phyloP scores from a whole-genome alignment of 2,113 vertebrate species.

The Gracilinanus agilis region DNA sequence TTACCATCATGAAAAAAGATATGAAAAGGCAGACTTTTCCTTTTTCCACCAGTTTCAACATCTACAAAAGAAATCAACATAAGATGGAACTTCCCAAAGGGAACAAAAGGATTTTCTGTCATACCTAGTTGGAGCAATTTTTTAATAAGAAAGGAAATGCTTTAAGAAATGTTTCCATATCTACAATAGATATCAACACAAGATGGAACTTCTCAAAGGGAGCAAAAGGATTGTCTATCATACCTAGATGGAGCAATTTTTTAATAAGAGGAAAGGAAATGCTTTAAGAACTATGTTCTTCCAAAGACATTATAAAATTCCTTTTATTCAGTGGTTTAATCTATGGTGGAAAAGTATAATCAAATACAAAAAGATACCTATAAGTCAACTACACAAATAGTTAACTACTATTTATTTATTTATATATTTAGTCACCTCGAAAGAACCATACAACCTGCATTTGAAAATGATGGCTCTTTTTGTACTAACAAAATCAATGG shows the following conservation, averaged over 20 bases:
- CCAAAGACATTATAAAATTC: slow-evolving; percentile 23
- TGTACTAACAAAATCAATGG: not conserved
- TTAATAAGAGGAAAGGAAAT: not conserved
- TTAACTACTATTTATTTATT: no score
- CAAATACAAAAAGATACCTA: slow-evolving; percentile 30
- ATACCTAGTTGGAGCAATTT: not conserved
- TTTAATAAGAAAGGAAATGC: slow-evolving; percentile 16
- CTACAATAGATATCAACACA: not conserved
- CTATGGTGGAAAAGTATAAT: slow-evolving; percentile 45
- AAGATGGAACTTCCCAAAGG: slow-evolving; percentile 27
- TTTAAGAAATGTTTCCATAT: slow-evolving; percentile 20
- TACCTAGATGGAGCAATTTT: not conserved
- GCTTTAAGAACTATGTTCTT: not conserved
- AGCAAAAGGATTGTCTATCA: slow-evolving; percentile 30
- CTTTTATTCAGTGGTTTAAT: slow-evolving; percentile 34
- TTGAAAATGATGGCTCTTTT: not conserved
- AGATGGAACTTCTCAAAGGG: slow-evolving; percentile 26
- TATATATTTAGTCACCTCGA: no score
- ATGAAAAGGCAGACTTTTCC: slow-evolving; percentile 26
- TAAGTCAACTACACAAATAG: not conserved
- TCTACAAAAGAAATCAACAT: not conserved
- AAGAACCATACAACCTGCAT: slow-evolving; percentile 16
- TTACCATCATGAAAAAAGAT: slow-evolving; percentile 59
- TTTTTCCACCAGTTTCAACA: slow-evolving; percentile 42
- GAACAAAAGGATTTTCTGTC: slow-evolving; percentile 22